A percentile compares a stretch with the other conserved stretches of the same genome.
phyloP scores from a whole-genome alignment of 2,113 vertebrate genomes.

The Barbus barbus region DNA sequence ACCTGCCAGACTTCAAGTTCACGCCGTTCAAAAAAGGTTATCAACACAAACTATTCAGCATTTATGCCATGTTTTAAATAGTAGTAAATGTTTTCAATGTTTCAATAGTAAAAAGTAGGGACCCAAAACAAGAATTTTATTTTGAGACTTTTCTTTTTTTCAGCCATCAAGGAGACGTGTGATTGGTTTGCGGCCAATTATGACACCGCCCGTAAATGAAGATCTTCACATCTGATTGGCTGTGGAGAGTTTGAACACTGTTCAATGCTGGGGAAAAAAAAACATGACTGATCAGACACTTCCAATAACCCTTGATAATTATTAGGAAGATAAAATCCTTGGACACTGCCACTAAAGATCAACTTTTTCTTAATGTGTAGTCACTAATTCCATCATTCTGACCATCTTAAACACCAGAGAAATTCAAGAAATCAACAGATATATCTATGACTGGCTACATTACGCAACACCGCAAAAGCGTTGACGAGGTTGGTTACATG shows the following conservation, averaged over 20 bases:
- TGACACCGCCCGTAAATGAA: slow-evolving; percentile 83
- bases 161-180: slow-evolving; percentile 92
- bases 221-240: not conserved
- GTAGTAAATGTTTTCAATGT: too few species aligned
- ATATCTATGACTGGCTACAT: too few species aligned
- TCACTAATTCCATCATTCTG: too few species aligned
- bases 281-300: not conserved
- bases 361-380: not conserved
- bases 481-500: too few species aligned
- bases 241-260: not conserved
- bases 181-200: slow-evolving; percentile 90
- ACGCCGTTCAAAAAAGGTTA: slow-evolving; percentile 92
- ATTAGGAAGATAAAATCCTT: not conserved
- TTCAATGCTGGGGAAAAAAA: not conserved
- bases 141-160: not conserved
- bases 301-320: not conserved
- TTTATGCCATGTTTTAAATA: not conserved
- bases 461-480: too few species aligned
- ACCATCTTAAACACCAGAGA: too few species aligned
- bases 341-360: not conserved
- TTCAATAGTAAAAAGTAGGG: too few species aligned
- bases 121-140: not conserved
- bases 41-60: not conserved
- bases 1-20: slow-evolving; percentile 85
- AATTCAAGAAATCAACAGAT: too few species aligned